Percentiles rank a stretch among this genome's conserved stretches.
These are phyloP conservation scores for Lamellibrachia satsuma DNA, from an alignment of 2,888 invertebrate species.

Conservation along the genomic window DNA sequence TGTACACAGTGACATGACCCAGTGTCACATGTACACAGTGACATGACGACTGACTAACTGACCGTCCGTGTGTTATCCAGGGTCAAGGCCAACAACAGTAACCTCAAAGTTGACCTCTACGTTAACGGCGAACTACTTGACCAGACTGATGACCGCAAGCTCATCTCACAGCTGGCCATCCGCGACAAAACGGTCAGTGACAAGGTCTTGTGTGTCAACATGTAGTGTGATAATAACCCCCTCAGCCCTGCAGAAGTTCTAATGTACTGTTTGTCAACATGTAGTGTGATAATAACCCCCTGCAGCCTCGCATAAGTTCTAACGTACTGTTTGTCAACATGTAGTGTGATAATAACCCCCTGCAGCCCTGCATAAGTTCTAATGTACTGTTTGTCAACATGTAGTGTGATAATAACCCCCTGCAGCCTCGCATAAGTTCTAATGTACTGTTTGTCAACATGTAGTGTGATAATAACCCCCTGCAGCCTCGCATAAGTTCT, in stretches of 20 bases:
- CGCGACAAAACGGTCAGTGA: slow-evolving; percentile 84
- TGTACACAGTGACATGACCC: no score
- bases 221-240: not conserved
- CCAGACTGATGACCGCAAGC: slow-evolving; percentile 85
- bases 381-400: not conserved
- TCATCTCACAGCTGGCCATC: slow-evolving; percentile 84
- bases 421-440: no score
- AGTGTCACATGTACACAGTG: no score
- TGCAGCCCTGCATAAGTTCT: no score
- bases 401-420: not conserved
- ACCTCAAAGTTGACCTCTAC: slow-evolving; percentile 90
- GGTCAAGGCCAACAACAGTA: slow-evolving; percentile 70
- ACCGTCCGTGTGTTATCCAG: slow-evolving; percentile 52
- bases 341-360: not conserved
- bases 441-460: not conserved
- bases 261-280: not conserved
- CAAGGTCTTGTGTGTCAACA: not conserved
- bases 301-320: no score
- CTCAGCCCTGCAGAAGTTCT: no score
- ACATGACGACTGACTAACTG: no score
- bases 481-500: no score
- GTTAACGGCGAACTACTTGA: slow-evolving; percentile 89
- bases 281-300: not conserved
- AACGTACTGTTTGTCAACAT: not conserved
- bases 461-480: not conserved